phyloP scores from a whole-genome alignment of 2,797 vertebrate genomes.

The Leptoclinus maculatus region DNA sequence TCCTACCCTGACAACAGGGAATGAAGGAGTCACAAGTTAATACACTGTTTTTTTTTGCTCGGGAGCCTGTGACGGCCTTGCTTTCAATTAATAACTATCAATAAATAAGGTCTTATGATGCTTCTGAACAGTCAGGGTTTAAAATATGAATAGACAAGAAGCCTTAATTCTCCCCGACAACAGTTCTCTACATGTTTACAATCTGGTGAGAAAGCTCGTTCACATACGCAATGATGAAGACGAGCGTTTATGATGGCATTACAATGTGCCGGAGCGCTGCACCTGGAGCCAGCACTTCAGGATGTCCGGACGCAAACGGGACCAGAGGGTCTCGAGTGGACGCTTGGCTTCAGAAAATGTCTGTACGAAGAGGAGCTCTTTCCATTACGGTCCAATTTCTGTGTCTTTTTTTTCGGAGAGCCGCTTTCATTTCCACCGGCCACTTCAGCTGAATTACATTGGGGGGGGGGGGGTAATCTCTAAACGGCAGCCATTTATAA shows the following conservation, averaged over 20 bases:
- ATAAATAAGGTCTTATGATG: not conserved
- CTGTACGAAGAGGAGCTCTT: constrained; percentile 7
- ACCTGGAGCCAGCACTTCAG: constrained; percentile 32
- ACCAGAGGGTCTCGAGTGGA: constrained; percentile 22
- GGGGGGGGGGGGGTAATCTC: not conserved
- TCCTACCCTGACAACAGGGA: not conserved
- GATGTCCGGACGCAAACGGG: constrained; percentile 23
- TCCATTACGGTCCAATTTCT: constrained; percentile 39
- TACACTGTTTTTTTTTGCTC: constrained; percentile 2
- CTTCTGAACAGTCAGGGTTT: not conserved
- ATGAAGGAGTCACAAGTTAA: constrained; percentile 9
- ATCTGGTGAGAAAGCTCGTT: not conserved
- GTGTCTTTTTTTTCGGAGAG: constrained; percentile 17
- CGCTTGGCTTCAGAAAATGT: constrained; percentile 18
- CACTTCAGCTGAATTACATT: constrained; percentile 51
- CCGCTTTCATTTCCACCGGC: constrained; percentile 49
- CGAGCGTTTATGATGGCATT: not conserved
- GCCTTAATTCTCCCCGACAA: not conserved
- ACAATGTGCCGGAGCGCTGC: not conserved
- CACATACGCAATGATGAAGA: not conserved
- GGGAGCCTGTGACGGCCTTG: not conserved
- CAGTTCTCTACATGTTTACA: not conserved
- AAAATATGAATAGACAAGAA: not conserved
- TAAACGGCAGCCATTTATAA: constrained; percentile 2
- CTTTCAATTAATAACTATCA: not conserved